phyloP scores from a whole-genome alignment of 2,888 invertebrate genomes.

The Selenia dentaria region DNA sequence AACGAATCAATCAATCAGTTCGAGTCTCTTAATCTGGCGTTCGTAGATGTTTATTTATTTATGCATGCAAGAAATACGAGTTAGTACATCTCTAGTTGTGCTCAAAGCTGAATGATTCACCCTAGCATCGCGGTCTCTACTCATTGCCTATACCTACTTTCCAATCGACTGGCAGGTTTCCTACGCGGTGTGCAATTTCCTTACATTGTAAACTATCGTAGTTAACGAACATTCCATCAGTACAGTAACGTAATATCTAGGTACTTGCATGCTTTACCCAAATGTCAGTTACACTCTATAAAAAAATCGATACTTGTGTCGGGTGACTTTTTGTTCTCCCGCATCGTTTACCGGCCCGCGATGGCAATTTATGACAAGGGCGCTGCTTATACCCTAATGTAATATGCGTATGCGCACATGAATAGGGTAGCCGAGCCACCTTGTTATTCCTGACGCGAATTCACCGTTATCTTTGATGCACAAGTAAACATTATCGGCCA shows the following conservation, averaged over 20 bases:
- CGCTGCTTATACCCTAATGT: constrained; percentile 54
- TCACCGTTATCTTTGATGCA: constrained; percentile 59
- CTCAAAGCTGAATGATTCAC: constrained; percentile 56
- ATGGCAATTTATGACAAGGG: constrained; percentile 56
- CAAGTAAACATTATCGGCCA: constrained; percentile 21
- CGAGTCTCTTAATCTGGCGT: constrained; percentile 36
- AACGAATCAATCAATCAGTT: constrained; percentile 53
- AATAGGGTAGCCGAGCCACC: constrained; percentile 32
- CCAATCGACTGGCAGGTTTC: constrained; percentile 39
- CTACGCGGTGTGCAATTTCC: constrained; percentile 36
- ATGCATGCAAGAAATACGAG: constrained; percentile 41
- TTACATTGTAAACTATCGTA: constrained; percentile 34
- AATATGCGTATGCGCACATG: constrained; percentile 60
- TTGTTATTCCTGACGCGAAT: constrained; percentile 52
- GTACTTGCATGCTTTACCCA: constrained; percentile 44
- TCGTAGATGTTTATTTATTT: constrained; percentile 56
- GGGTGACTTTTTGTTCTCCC: constrained; percentile 60
- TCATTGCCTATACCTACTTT: constrained; percentile 46
- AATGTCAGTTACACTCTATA: constrained; percentile 54
- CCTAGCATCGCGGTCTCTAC: constrained; percentile 38
- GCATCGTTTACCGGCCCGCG: constrained; percentile 52
- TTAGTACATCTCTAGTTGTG: constrained; percentile 46
- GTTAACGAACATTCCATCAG: constrained; percentile 24
- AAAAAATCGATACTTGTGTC: constrained; percentile 61
- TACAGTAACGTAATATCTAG: too few relatives aligned